These are phyloP conservation scores for Lophochroa leadbeateri DNA, from an alignment of 2,113 vertebrate species.

Conservation along the genomic window DNA sequence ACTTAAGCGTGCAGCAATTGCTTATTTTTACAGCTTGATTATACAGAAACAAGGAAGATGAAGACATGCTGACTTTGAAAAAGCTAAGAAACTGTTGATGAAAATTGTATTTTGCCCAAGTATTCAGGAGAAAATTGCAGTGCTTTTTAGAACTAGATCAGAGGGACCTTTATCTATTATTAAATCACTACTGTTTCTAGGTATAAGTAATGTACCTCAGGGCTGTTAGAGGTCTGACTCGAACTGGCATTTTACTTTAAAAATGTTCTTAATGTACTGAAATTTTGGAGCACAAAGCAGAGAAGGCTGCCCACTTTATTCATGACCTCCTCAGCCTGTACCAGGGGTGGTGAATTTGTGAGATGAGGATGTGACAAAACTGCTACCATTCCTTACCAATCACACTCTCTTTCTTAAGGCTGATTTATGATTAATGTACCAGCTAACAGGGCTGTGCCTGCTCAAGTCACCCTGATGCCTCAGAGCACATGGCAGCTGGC, in stretches of 20 bases:
- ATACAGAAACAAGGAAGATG: background rate
- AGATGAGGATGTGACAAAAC: background rate
- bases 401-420: background rate
- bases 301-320: background rate
- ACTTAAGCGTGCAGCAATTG: background rate
- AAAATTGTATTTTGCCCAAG: background rate
- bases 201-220: background rate
- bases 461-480: background rate
- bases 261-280: background rate
- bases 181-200: background rate
- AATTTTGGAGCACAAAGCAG: background rate
- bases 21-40: background rate
- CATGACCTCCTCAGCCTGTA: background rate
- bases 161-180: background rate
- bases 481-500: background rate
- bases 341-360: background rate
- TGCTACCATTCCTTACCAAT: background rate
- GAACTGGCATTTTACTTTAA: background rate
- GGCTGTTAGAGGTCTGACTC: background rate
- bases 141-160: background rate
- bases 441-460: background rate
- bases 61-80: background rate
- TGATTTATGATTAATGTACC: background rate
- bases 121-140: background rate
- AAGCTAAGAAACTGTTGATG: background rate